These are phyloP conservation scores for Agapetus fuscipes DNA, from an alignment of 2,888 invertebrate genomes.

Conservation along the genomic window DNA sequence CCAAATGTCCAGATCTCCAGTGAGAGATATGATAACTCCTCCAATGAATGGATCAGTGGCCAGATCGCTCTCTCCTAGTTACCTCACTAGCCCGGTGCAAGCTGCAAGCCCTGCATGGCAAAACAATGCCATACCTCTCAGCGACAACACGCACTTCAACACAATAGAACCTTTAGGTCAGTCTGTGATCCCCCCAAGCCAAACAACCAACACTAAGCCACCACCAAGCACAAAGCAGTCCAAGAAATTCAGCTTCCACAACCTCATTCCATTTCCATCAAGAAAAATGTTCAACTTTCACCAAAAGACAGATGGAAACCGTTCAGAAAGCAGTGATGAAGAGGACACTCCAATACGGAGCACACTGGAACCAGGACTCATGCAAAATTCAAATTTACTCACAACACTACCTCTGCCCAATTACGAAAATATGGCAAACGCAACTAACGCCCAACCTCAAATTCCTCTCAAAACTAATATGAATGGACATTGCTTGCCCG, in stretches of 20 bases:
- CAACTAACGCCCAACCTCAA: slow-evolving; percentile 22
- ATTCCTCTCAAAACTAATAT: slow-evolving; percentile 19
- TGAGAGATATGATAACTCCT: slow-evolving; percentile 12
- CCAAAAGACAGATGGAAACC: slow-evolving; percentile 40
- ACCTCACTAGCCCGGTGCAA: slow-evolving; percentile 5
- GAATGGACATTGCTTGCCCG: slow-evolving; percentile 21
- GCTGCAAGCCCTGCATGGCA: slow-evolving; percentile 11
- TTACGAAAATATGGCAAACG: slow-evolving; percentile 38
- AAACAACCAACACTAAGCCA: slow-evolving; percentile 12
- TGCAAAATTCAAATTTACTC: slow-evolving; percentile 44
- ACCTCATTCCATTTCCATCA: slow-evolving; percentile 43
- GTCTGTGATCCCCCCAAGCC: slow-evolving; percentile 7
- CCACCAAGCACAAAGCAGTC: slow-evolving; percentile 38
- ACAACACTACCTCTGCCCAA: slow-evolving; percentile 46
- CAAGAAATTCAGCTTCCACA: slow-evolving; percentile 43
- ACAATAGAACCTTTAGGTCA: slow-evolving; percentile 19
- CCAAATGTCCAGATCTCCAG: slow-evolving; percentile 14
- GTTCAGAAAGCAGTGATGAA: slow-evolving; percentile 50
- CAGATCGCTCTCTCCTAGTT: slow-evolving; percentile 18
- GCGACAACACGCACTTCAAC: slow-evolving; percentile 20
- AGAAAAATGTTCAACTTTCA: slow-evolving; percentile 41
- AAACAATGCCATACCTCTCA: slow-evolving; percentile 19
- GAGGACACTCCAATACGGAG: slow-evolving; percentile 42
- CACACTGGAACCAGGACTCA: slow-evolving; percentile 42
- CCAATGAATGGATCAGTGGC: slow-evolving; percentile 8